A percentile compares a stretch with the other conserved stretches of the same genome.
These are phyloP conservation scores for Cynoglossus semilaevis DNA, from an alignment of 2,113 vertebrate genomes.

Conservation along the genomic window DNA sequence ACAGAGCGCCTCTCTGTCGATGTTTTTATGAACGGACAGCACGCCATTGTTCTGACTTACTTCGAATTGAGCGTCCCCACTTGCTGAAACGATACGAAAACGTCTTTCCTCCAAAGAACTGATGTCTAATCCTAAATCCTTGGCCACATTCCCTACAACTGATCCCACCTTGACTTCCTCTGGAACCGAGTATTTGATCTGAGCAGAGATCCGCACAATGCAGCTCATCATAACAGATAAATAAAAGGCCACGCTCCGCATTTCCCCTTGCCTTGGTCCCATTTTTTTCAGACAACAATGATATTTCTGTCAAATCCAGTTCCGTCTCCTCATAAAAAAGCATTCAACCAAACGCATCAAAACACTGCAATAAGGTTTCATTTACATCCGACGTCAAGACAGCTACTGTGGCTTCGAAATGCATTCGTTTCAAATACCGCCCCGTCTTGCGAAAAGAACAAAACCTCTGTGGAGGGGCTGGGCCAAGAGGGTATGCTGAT, in stretches of 20 bases:
- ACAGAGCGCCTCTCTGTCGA: slow-evolving; percentile 70
- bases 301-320: background rate
- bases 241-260: slow-evolving; percentile 33
- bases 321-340: background rate
- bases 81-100: slow-evolving; percentile 69
- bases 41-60: slow-evolving; percentile 66
- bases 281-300: slow-evolving; percentile 23
- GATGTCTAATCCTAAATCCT: slow-evolving; percentile 70
- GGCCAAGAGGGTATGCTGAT: slow-evolving; percentile 14
- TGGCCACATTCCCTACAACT: slow-evolving; percentile 70
- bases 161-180: slow-evolving; percentile 65
- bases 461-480: slow-evolving; percentile 27
- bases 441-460: slow-evolving; percentile 8
- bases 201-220: slow-evolving; percentile 37
- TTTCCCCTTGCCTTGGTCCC: slow-evolving; percentile 58
- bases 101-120: slow-evolving; percentile 46
- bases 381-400: rapidly evolving
- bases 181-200: slow-evolving; percentile 71
- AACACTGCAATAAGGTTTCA: rapidly evolving
- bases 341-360: background rate
- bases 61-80: slow-evolving; percentile 51
- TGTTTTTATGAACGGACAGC: slow-evolving; percentile 48
- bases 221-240: slow-evolving; percentile 43
- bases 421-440: background rate
- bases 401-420: background rate